These are phyloP conservation scores for Leptobrachium ailaonicum DNA, from an alignment of 2,113 vertebrate species.

Conservation along the genomic window DNA sequence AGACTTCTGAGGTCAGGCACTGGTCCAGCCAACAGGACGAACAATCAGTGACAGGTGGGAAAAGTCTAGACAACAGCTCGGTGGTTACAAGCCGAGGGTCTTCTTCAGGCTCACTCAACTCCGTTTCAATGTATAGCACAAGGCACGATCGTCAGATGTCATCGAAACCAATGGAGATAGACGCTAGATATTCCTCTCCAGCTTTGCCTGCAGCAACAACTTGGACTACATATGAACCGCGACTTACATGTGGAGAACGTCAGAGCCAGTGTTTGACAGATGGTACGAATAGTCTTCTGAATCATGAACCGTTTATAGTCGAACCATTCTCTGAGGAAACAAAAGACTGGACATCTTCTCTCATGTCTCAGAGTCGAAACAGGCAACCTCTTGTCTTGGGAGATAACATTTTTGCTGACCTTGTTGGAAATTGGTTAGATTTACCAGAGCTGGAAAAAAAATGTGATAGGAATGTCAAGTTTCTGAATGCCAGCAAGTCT, in stretches of 20 bases:
- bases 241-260: conserved; percentile 40
- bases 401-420: conserved; percentile 92
- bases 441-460: conserved; percentile 87
- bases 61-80: rapidly evolving
- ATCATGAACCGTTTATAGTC: background rate
- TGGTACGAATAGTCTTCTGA: conserved; percentile 65
- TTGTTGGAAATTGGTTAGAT: conserved; percentile 96
- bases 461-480: conserved; percentile 61
- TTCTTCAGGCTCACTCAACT: rapidly evolving
- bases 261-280: conserved; percentile 52
- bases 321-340: conserved; percentile 64
- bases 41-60: background rate
- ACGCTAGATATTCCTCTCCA: background rate
- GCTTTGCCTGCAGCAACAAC: background rate
- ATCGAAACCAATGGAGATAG: background rate
- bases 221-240: rapidly evolving
- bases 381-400: conserved; percentile 91
- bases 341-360: conserved; percentile 89
- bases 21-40: conserved; percentile 9
- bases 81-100: background rate
- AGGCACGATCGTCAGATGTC: rapidly evolving
- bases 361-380: conserved; percentile 89
- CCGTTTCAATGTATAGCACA: rapidly evolving
- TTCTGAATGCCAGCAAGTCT: conserved; percentile 69
- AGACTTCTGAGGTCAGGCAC: background rate